Percentiles rank a stretch among this genome's conserved stretches.
Evolutionary conservation across 2,113 vertebrate species (phyloP).

Genomic region (Lophius piscatorius): DNA sequence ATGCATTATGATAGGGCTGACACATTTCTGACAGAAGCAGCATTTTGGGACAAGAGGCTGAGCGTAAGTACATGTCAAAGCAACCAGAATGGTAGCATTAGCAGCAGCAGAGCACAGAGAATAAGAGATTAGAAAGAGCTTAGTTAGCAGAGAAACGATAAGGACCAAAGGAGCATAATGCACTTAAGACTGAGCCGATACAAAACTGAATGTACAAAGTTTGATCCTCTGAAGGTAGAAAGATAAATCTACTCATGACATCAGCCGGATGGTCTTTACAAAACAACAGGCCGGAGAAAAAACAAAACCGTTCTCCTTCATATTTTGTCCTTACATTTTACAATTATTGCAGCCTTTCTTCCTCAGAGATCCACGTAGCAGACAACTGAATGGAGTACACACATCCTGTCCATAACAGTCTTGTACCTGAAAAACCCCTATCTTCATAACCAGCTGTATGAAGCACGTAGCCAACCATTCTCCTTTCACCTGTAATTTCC

Average conservation of each 20-base stretch:
- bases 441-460: not conserved
- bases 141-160: slow-evolving; percentile 22
- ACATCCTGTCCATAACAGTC: slow-evolving; percentile 14
- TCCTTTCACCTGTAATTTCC: slow-evolving; percentile 24
- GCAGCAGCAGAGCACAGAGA: slow-evolving; percentile 72
- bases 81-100: slow-evolving; percentile 70
- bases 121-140: slow-evolving; percentile 34
- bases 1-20: slow-evolving; percentile 78
- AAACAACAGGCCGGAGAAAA: slow-evolving; percentile 33
- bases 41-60: slow-evolving; percentile 71
- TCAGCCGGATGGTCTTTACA: too few relatives aligned
- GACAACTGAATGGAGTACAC: slow-evolving; percentile 34
- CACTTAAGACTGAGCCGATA: slow-evolving; percentile 59
- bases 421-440: slow-evolving; percentile 12
- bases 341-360: slow-evolving; percentile 16
- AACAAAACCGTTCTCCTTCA: slow-evolving; percentile 27
- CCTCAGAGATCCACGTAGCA: slow-evolving; percentile 38
- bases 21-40: slow-evolving; percentile 76
- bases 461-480: not conserved
- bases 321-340: slow-evolving; percentile 20
- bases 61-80: slow-evolving; percentile 68
- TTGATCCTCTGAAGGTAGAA: slow-evolving; percentile 51
- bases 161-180: slow-evolving; percentile 56
- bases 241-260: slow-evolving; percentile 42
- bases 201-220: slow-evolving; percentile 60